Evolutionary conservation across 2,888 invertebrate genomes (phyloP).

Genomic region (Drosophila pseudotalamancana): DNA sequence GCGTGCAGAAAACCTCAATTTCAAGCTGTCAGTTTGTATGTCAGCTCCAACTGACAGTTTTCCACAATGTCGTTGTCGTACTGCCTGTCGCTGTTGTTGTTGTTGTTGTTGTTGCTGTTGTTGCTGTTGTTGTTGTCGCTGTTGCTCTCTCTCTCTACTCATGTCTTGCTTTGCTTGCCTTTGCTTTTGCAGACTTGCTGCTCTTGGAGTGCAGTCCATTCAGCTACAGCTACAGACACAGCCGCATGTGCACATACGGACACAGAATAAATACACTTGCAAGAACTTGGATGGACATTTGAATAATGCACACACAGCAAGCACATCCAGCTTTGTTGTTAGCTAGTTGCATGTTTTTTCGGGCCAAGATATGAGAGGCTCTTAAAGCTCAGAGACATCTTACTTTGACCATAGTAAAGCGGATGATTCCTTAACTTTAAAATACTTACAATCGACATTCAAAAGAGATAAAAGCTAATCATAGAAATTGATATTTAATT

Average conservation of each 20-base stretch:
- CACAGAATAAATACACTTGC: too few relatives aligned
- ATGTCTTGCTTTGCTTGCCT: constrained; percentile 28
- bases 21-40: constrained; percentile 83
- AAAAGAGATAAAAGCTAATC: too few relatives aligned
- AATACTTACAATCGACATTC: too few relatives aligned
- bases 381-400: constrained; percentile 28
- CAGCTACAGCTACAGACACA: constrained; percentile 17
- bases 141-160: constrained; percentile 39
- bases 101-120: constrained; percentile 36
- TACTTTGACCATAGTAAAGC: constrained; percentile 18
- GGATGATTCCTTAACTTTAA: too few relatives aligned
- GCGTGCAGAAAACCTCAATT: constrained; percentile 82
- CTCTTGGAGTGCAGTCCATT: too few relatives aligned
- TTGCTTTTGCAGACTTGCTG: constrained; percentile 32
- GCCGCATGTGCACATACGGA: too few relatives aligned
- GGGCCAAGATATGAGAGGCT: constrained; percentile 33
- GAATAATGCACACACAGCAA: constrained; percentile 63
- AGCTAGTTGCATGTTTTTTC: constrained; percentile 30
- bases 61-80: constrained; percentile 66
- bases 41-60: constrained; percentile 83
- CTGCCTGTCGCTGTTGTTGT: constrained; percentile 28
- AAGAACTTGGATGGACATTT: constrained; percentile 71
- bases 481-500: too few relatives aligned
- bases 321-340: constrained; percentile 22
- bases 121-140: constrained; percentile 33